Evolutionary conservation across 2,797 vertebrate species (phyloP).

Genomic region (Typhlichthys eigenmanni): DNA sequence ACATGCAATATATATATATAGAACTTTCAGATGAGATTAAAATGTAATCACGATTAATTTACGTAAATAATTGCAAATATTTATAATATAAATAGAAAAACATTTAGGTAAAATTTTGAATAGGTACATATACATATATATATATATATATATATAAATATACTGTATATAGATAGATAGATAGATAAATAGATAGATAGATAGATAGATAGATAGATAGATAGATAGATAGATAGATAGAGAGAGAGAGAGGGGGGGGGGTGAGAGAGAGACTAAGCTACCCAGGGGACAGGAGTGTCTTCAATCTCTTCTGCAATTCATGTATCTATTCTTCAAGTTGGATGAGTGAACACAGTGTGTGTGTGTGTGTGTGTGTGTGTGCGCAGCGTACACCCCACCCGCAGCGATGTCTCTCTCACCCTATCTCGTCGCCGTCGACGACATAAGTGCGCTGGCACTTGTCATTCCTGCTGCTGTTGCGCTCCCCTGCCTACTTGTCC

Average conservation of each 20-base stretch:
- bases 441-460: slow-evolving; percentile 17
- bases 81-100: slow-evolving; percentile 3
- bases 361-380: slow-evolving; percentile 3
- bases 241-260: background rate
- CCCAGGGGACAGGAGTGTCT: slow-evolving; percentile 37
- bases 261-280: slow-evolving; percentile 18
- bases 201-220: too few species aligned
- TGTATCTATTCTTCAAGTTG: slow-evolving; percentile 37
- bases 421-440: slow-evolving; percentile 28
- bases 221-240: slow-evolving; percentile 25
- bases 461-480: slow-evolving; percentile 32
- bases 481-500: slow-evolving; percentile 59
- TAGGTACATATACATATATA: too few species aligned
- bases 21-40: background rate
- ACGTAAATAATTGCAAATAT: too few species aligned
- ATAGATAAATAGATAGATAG: too few species aligned
- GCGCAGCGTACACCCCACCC: slow-evolving; percentile 24
- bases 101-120: slow-evolving; percentile 20
- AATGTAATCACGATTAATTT: background rate
- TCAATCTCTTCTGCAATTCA: slow-evolving; percentile 30
- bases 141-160: too few species aligned
- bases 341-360: slow-evolving; percentile 16
- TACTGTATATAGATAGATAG: too few species aligned
- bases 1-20: too few species aligned
- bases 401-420: slow-evolving; percentile 31